Conservation (phyloP, 1,140 invertebrate genomes). For the Amyelois transitella region DNA sequence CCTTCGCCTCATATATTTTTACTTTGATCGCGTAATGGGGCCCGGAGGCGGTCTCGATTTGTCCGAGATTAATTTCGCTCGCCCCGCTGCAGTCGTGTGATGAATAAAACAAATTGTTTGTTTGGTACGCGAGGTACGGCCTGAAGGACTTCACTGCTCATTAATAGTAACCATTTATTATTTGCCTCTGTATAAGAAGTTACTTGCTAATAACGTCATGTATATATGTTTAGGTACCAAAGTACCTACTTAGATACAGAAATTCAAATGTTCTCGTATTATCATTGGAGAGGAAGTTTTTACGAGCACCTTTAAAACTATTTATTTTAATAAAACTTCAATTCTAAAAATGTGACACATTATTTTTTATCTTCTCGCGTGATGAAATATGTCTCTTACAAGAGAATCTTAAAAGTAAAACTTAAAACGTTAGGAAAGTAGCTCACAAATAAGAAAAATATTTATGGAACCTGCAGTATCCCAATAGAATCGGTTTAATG, state of each 20-base stretch:
- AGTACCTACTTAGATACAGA: too few relatives aligned
- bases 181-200: background rate
- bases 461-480: background rate
- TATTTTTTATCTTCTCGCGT: too few relatives aligned
- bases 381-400: too few relatives aligned
- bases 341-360: too few relatives aligned
- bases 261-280: too few relatives aligned
- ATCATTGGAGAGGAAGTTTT: too few relatives aligned
- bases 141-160: background rate
- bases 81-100: conserved; percentile 17
- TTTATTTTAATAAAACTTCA: too few relatives aligned
- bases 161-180: background rate
- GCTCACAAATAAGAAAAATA: background rate
- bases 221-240: too few relatives aligned
- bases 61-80: conserved; percentile 58
- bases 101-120: conserved; percentile 22
- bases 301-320: too few relatives aligned
- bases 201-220: too few relatives aligned
- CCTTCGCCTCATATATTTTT: conserved; percentile 69
- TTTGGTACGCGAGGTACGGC: background rate
- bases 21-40: conserved; percentile 59
- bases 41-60: conserved; percentile 53
- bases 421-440: too few relatives aligned
- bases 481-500: conserved; percentile 54
- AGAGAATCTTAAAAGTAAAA: too few relatives aligned